phyloP scores from a whole-genome alignment of 2,113 vertebrate species.

The Callorhinus ursinus region DNA sequence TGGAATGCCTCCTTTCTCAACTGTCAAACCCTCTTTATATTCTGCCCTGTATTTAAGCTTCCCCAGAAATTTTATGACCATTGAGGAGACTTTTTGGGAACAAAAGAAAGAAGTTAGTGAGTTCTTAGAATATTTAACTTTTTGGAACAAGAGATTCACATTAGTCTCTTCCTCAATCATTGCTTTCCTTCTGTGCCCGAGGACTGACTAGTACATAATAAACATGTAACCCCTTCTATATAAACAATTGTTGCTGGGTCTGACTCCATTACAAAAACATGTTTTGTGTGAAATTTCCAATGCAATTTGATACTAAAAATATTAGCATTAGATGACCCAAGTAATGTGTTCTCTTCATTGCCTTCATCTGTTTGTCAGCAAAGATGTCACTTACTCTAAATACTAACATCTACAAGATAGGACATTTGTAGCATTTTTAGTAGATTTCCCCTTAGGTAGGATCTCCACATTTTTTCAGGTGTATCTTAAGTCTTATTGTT shows the following conservation, averaged over 20 bases:
- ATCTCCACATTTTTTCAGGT: background rate
- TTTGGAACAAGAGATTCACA: background rate
- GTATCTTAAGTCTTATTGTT: background rate
- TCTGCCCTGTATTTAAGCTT: background rate
- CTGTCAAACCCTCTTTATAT: background rate
- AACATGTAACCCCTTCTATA: background rate
- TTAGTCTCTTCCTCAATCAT: background rate
- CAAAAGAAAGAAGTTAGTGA: slow-evolving; percentile 19
- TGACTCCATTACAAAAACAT: background rate
- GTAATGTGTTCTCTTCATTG: background rate
- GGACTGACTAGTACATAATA: background rate
- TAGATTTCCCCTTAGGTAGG: background rate
- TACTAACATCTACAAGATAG: background rate
- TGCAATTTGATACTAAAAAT: background rate
- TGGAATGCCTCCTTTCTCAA: background rate
- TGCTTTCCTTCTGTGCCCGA: background rate
- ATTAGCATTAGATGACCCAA: background rate
- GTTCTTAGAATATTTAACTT: background rate
- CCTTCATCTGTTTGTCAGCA: background rate
- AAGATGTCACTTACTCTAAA: background rate
- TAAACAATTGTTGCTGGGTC: background rate
- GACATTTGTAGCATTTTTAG: background rate
- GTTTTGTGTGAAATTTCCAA: background rate
- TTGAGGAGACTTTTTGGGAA: background rate
- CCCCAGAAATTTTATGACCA: background rate